Conservation (phyloP, 2,113 vertebrate genomes). For the Morone saxatilis region DNA sequence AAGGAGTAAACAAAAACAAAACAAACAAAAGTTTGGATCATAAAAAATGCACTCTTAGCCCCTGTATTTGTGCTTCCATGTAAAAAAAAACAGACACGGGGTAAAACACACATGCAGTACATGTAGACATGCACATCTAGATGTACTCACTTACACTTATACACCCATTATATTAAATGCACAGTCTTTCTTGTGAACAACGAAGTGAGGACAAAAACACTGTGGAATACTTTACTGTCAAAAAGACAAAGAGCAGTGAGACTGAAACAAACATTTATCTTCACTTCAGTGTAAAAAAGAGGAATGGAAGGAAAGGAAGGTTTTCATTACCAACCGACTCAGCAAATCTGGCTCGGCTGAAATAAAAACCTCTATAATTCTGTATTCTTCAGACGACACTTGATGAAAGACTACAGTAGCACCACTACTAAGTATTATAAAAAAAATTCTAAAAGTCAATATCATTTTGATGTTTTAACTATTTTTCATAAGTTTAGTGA, state of each 20-base stretch:
- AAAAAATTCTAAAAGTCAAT: background rate
- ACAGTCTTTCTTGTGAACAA: background rate
- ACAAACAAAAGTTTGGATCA: background rate
- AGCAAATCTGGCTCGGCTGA: background rate
- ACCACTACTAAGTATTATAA: conserved; percentile 41
- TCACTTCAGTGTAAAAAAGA: background rate
- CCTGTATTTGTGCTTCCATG: conserved; percentile 50
- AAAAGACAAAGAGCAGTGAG: background rate
- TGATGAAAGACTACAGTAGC: conserved; percentile 15
- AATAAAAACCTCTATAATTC: background rate
- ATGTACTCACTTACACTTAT: background rate
- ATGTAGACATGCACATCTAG: conserved; percentile 3
- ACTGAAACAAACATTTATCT: background rate
- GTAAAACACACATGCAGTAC: background rate
- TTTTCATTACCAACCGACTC: background rate
- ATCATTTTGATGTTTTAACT: conserved; percentile 3
- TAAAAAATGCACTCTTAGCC: conserved; percentile 1
- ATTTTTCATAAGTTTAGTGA: conserved; percentile 16
- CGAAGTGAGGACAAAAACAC: background rate
- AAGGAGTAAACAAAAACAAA: background rate
- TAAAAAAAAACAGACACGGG: background rate
- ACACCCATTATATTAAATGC: background rate
- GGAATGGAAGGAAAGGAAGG: background rate
- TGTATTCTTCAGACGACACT: conserved; percentile 11
- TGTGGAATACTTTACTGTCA: conserved; percentile 5